Evolutionary conservation across 1,140 invertebrate genomes (phyloP).

Genomic region (Solen grandis): DNA sequence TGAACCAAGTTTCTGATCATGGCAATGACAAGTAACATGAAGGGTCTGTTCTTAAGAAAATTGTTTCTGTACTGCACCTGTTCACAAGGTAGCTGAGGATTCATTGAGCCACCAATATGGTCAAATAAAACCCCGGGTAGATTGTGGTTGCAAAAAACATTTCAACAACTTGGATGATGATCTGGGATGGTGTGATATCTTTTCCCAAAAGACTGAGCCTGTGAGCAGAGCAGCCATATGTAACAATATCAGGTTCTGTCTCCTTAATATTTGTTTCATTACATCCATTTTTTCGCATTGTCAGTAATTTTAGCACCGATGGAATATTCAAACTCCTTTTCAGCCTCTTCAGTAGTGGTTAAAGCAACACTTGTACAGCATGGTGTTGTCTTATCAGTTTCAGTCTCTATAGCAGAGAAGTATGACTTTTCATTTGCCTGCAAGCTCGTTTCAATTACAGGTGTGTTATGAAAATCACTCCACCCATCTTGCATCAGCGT

Average conservation of each 20-base stretch:
- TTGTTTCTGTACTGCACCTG: not conserved
- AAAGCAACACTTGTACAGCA: conserved; percentile 4
- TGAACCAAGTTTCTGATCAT: conserved; percentile 10
- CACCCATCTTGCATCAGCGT: conserved; percentile 6
- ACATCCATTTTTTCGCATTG: not conserved
- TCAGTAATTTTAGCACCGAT: not conserved
- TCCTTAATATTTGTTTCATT: not conserved
- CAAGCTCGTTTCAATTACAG: conserved; percentile 12
- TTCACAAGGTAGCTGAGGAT: conserved; percentile 22
- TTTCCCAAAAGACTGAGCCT: not conserved
- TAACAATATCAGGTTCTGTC: not conserved
- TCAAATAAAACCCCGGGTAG: conserved; percentile 1
- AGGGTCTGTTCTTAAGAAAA: no score
- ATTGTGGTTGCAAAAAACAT: conserved; percentile 40
- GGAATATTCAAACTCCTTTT: not conserved
- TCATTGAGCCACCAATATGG: conserved; percentile 14
- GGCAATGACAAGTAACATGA: conserved; percentile 21
- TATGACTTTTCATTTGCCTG: not conserved
- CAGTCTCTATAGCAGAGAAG: conserved; percentile 13
- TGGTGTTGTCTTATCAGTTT: conserved; percentile 30
- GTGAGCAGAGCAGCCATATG: not conserved
- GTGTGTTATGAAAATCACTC: conserved; percentile 46
- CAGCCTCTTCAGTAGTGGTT: not conserved
- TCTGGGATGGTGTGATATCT: conserved; percentile 8
- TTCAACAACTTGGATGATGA: conserved; percentile 37